Evolutionary conservation across 92 coral and sea anemone genomes (phyloP).

Genomic region (Porites evermanni): DNA sequence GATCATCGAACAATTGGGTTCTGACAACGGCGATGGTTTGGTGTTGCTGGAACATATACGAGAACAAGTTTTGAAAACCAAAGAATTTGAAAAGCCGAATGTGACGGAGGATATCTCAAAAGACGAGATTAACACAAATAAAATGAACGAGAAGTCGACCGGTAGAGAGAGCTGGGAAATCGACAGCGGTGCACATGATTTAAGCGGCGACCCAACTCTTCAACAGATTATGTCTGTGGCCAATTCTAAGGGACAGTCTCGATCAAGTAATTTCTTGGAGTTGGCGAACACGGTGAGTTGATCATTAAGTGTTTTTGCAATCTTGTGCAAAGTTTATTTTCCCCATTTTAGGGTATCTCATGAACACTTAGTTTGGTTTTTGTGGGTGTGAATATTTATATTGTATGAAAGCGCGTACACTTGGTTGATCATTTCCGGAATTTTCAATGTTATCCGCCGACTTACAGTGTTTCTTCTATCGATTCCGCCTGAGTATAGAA

Average conservation of each 20-base stretch:
- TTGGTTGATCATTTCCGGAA: conserved; percentile 44
- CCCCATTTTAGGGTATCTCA: not conserved
- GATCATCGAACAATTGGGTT: conserved; percentile 74
- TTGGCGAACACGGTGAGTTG: conserved; percentile 97
- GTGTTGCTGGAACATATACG: conserved; percentile 34
- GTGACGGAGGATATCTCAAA: conserved; percentile 19
- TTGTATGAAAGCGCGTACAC: conserved; percentile 35
- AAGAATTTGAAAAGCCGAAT: conserved; percentile 29
- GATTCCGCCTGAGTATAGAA: not conserved
- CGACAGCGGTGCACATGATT: conserved; percentile 87
- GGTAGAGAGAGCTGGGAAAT: conserved; percentile 85
- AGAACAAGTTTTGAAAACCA: conserved; percentile 24
- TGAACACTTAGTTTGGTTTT: not conserved
- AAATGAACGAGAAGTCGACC: conserved; percentile 67
- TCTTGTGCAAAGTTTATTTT: not conserved
- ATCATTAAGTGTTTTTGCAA: conserved; percentile 16
- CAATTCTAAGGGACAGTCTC: conserved; percentile 77
- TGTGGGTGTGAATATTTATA: conserved; percentile 33
- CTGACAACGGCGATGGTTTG: conserved; percentile 39
- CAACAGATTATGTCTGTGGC: conserved; percentile 93
- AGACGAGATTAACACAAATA: conserved; percentile 45
- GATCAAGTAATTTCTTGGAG: conserved; percentile 94
- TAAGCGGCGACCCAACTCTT: conserved; percentile 74
- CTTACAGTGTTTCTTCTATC: conserved; percentile 9
- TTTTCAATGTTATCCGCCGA: not conserved